Evolutionary conservation across 2,113 vertebrate genomes (phyloP).

Genomic region (Apodemus sylvaticus): DNA sequence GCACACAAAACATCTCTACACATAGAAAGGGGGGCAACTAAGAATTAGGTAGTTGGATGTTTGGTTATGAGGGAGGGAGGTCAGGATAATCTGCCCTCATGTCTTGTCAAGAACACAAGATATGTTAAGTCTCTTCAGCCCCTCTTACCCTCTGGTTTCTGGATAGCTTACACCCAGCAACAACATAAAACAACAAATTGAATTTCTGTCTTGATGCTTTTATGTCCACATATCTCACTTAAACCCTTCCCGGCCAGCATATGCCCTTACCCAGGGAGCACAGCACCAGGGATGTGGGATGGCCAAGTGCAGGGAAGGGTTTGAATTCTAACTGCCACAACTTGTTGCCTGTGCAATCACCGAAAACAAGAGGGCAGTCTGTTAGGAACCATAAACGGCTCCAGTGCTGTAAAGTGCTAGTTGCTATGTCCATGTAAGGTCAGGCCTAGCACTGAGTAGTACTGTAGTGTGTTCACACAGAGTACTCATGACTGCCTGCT

Average conservation of each 20-base stretch:
- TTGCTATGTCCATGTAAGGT: background rate
- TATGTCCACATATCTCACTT: background rate
- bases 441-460: background rate
- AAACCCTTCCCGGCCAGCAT: fast-evolving
- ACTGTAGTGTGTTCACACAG: background rate
- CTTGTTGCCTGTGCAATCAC: background rate
- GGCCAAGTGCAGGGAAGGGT: background rate
- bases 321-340: background rate
- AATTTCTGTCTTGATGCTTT: background rate
- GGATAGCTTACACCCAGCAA: background rate
- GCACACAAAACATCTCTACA: background rate
- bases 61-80: no score
- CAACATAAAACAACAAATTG: background rate
- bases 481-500: background rate
- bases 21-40: background rate
- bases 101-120: background rate
- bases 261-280: background rate
- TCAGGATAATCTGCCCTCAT: background rate
- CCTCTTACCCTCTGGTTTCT: background rate
- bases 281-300: background rate
- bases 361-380: background rate
- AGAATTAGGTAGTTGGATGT: background rate
- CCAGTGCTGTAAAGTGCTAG: background rate
- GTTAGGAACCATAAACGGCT: background rate
- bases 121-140: background rate